Evolutionary conservation across 2,113 vertebrate species (phyloP), one percentile per base, ranked within the genome.

Genomic region (Promerops cafer): DNA sequence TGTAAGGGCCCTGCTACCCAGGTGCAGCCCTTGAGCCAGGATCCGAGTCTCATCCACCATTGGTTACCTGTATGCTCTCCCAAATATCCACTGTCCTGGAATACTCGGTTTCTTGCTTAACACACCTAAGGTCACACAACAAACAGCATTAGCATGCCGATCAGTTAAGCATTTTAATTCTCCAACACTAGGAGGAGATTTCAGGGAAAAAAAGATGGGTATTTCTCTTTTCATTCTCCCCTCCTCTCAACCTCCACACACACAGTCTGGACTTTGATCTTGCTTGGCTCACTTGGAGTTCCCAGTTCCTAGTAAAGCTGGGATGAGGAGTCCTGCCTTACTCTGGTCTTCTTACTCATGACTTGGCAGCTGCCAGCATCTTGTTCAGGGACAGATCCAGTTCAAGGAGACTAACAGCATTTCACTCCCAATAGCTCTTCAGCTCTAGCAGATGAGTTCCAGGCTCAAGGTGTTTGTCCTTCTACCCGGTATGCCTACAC

Each of bases 401-500:
- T 23, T 61, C 26, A 65, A 77, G 28, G 14, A n/a, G 17, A 35
- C 2, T 35, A 35, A 61, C 15, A 39, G n/a, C 23, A 81, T 59
- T 78, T 63, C 84, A 56, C 19, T 54, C 21, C 39, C 10, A 6
- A 4, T 0, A 81, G 20, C 22, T 50, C 31, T 63, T 13, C 28
- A 57, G 49, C 37, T 53, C 16, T 28, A 64, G 42, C 30, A 68
- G 14, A 6, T 2, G 8, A 83, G 57, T 18, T 88, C 42, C 60
- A 91, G 44, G 35, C 19, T 83, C 31, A 40, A 72, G 31, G 13
- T 30, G 7, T 54, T 78, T 54, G 50, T 63, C 33, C 40, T 54
- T 65, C 69, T 42, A 56, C 15, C 11, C 3, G 5, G 17, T 21
- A 24, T 27, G 18, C 7, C 42, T 35, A 10, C 0, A 0, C 2